phyloP scores from a whole-genome alignment of 2,797 vertebrate species.

The Triplophysa yarkandensis region DNA sequence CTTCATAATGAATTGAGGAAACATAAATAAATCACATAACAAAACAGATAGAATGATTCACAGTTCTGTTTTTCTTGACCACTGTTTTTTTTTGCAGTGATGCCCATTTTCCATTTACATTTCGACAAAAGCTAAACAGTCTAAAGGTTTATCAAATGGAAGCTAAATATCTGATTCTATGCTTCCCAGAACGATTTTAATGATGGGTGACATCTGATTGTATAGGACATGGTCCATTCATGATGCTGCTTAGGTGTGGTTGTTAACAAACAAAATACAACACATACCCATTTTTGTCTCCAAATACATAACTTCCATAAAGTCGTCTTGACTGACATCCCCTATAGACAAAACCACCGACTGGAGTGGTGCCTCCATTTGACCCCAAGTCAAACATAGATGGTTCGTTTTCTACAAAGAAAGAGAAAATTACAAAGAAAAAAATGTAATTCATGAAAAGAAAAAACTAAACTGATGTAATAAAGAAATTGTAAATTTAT shows the following conservation, averaged over 20 bases:
- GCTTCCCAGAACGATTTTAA: not conserved
- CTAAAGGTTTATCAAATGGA: not conserved
- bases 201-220: not conserved
- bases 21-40: conserved; percentile 9
- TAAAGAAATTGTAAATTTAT: conserved; percentile 1
- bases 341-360: conserved; percentile 95
- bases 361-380: conserved; percentile 84
- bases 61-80: not conserved
- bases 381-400: conserved; percentile 93
- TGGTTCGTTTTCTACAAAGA: conserved; percentile 88
- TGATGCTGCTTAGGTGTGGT: too few species aligned
- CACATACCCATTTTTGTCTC: conserved; percentile 92
- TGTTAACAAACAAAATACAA: not conserved
- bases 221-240: too few species aligned
- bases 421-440: not conserved
- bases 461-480: not conserved
- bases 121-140: conserved; percentile 16
- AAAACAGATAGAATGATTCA: not conserved
- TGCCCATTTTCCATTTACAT: conserved; percentile 39
- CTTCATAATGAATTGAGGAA: not conserved
- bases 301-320: conserved; percentile 94
- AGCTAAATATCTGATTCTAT: not conserved
- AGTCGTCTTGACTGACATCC: conserved; percentile 96
- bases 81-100: too few species aligned
- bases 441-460: too few species aligned